Evolutionary conservation across 2,797 vertebrate genomes (phyloP), one percentile per base, ranked within the genome.

Genomic region (Varecia variegata): DNA sequence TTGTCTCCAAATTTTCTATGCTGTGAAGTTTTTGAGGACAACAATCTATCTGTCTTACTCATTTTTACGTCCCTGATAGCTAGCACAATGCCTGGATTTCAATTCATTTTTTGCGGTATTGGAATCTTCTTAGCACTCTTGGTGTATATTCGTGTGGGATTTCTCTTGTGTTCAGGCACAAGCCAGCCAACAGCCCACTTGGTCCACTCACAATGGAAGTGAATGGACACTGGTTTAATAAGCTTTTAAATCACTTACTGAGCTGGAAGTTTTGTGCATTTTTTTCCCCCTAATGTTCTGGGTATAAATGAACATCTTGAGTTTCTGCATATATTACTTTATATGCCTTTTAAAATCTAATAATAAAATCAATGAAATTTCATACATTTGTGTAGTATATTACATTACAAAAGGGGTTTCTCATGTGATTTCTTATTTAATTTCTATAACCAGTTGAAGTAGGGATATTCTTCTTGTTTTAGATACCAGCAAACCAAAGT

Each of bases 291-390:
- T 88, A 87, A 90, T 74, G 23, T 54, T 20, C 67, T 90, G 11
- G 81, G 15, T 93, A 60, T 83, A 91, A 97, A 94, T 74, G 92
- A 95, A 54, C 17, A 58, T 30, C 30, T 90, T 35, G 35, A 32
- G 20, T 74, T 95, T 89, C 70, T 79, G 23, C 80, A 94, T 83
- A 74, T 91, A 94, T 58, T 83, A 68, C 3, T 23, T 52, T 54
- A 60, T 7, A 60, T 32, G 5, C 17, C 1, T 73, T 96, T 94
- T 73, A 25, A 71, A 86, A 86, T 40, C 54, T 43, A 85, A 92
- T 80, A 77, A 81, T 82, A 32, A 71, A 93, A 88, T 88, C 35
- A 85, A 52, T 77, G 13, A 85, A 54, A 82, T 95, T 58, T 87
- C 43, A 74, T 88, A 27, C 32, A 89, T 92, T 89, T 82, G 43